Percentiles rank a stretch among this genome's conserved stretches.
Evolutionary conservation across 2,113 vertebrate species (phyloP).

Genomic region (Pomatostomus ruficeps): DNA sequence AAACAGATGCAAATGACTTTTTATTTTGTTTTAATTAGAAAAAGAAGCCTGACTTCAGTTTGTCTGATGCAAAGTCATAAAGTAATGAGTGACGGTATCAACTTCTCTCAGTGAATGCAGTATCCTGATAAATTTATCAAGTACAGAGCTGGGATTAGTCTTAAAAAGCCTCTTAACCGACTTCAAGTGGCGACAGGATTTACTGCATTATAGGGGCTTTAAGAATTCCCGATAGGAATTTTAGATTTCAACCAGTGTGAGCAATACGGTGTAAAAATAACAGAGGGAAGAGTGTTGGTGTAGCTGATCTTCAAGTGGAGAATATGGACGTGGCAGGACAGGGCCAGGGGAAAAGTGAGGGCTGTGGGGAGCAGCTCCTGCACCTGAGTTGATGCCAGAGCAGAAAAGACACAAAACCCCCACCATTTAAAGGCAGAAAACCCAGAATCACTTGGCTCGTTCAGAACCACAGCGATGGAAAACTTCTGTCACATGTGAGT

Average conservation of each 20-base stretch:
- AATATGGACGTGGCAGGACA: neutral
- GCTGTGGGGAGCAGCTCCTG: neutral
- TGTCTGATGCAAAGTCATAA: neutral
- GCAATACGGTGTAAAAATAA: neutral
- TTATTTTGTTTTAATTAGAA: neutral
- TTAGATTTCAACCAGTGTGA: neutral
- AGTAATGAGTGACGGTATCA: neutral
- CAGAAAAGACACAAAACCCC: too few species aligned
- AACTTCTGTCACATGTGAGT: neutral
- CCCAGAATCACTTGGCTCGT: neutral
- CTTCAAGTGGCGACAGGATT: neutral
- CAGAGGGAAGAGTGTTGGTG: neutral
- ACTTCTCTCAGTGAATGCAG: neutral
- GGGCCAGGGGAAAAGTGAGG: neutral
- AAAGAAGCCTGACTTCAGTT: neutral
- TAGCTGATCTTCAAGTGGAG: neutral
- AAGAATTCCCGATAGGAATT: neutral
- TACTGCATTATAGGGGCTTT: neutral
- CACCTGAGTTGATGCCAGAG: neutral
- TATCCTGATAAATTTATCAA: neutral
- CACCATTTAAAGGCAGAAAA: neutral
- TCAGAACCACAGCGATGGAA: neutral
- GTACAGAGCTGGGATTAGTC: neutral
- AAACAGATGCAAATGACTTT: neutral
- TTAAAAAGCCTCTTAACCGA: neutral